phyloP scores from a whole-genome alignment of 2,113 vertebrate genomes.

The Phrynosoma platyrhinos region DNA sequence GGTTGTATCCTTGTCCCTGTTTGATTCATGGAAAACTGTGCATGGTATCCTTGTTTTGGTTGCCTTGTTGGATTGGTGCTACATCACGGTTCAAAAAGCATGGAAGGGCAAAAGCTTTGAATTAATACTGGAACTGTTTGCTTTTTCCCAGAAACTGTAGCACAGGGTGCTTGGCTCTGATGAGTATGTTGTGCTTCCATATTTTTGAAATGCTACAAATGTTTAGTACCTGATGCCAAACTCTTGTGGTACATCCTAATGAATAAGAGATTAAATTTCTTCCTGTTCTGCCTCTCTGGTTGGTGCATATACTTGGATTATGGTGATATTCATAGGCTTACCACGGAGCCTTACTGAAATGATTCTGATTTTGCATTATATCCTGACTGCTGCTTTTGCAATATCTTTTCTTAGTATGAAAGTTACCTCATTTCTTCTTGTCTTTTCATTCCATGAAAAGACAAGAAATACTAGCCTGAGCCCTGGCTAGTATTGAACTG shows the following conservation, averaged over 20 bases:
- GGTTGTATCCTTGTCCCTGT: neutral
- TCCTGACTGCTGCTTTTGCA: no score
- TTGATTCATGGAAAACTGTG: neutral
- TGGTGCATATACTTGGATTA: no score
- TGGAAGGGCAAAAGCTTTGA: neutral
- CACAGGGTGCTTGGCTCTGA: neutral
- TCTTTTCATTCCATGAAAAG: no score
- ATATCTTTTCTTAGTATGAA: no score
- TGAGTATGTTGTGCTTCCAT: conserved; percentile 23
- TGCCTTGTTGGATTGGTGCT: no score
- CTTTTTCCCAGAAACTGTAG: neutral
- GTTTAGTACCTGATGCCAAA: conserved; percentile 35
- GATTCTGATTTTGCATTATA: no score
- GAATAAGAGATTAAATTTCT: conserved; percentile 33
- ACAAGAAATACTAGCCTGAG: no score
- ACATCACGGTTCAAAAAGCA: neutral
- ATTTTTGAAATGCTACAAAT: conserved; percentile 41
- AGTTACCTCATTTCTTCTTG: no score
- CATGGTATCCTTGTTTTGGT: neutral
- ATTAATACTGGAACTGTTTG: neutral
- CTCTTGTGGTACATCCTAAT: conserved; percentile 50
- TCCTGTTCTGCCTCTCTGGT: no score
- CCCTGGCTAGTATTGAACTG: no score
- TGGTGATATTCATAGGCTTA: no score
- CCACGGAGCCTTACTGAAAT: no score